phyloP scores from a whole-genome alignment of 2,797 vertebrate genomes.

The Typhlichthys subterraneus region DNA sequence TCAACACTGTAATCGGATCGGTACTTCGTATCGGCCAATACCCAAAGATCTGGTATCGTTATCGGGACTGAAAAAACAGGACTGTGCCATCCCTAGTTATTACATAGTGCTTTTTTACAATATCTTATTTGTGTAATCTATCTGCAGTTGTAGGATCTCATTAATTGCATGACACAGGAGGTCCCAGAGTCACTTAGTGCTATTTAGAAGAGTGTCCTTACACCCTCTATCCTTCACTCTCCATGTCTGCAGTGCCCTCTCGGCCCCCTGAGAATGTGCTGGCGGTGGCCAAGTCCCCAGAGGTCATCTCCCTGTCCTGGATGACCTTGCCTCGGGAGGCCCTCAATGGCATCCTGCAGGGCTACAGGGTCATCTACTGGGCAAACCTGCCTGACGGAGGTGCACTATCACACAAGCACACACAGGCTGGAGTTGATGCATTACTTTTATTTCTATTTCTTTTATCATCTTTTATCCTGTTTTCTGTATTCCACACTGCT shows the following conservation, averaged over 20 bases:
- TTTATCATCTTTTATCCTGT: neutral
- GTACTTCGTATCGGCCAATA: too few species aligned
- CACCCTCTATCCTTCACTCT: neutral
- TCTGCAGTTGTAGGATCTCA: too few species aligned
- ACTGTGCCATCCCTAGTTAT: too few species aligned
- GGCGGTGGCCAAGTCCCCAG: slow-evolving; percentile 93
- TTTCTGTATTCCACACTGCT: neutral
- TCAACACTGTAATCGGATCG: too few species aligned
- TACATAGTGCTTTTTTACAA: too few species aligned
- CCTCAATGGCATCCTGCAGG: slow-evolving; percentile 95
- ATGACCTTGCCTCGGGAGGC: slow-evolving; percentile 90
- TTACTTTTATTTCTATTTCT: neutral
- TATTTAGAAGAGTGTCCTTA: slow-evolving; percentile 1
- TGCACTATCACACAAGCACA: slow-evolving; percentile 44
- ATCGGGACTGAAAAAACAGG: too few species aligned
- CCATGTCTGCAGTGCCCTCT: slow-evolving; percentile 85
- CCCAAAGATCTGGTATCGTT: too few species aligned
- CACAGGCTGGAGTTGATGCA: neutral
- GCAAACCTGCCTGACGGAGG: slow-evolving; percentile 97
- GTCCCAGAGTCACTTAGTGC: neutral
- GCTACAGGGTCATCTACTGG: slow-evolving; percentile 98
- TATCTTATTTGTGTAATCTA: too few species aligned
- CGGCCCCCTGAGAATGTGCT: slow-evolving; percentile 94
- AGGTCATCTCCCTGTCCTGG: slow-evolving; percentile 97
- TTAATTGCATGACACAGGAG: too few species aligned